Conservation (phyloP, 2,113 vertebrate genomes). For the Opisthocomus hoazin region DNA sequence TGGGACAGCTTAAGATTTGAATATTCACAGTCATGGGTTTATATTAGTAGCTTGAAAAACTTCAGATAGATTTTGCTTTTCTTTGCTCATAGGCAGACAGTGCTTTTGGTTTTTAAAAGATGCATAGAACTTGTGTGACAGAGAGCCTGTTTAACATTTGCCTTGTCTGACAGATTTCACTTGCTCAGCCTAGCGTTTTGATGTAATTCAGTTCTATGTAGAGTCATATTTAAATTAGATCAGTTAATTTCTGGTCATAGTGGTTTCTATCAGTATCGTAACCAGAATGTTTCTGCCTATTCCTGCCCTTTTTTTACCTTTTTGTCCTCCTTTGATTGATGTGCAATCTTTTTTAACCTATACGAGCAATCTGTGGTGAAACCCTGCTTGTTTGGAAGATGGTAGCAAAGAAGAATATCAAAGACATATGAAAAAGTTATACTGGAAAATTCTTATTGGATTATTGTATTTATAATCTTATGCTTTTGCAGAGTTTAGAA, state of each 20-base stretch:
- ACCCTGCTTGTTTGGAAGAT: background rate
- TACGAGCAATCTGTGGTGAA: background rate
- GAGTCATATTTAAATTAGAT: background rate
- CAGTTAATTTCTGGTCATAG: background rate
- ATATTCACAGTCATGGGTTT: background rate
- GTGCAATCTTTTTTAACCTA: background rate
- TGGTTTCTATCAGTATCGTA: background rate
- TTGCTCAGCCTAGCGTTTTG: background rate
- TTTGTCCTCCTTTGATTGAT: background rate
- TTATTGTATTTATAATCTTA: background rate
- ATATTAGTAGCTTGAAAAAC: background rate
- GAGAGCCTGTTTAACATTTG: background rate
- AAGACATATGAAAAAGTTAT: background rate
- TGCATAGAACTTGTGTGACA: background rate
- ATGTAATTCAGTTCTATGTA: background rate
- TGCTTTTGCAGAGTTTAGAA: background rate
- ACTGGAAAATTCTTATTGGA: background rate
- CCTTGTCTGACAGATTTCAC: background rate
- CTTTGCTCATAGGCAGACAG: background rate
- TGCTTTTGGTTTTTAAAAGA: background rate
- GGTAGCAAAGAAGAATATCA: background rate
- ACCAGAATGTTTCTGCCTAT: background rate
- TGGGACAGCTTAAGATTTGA: background rate
- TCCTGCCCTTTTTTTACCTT: background rate
- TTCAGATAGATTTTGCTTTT: background rate